A percentile compares a stretch with the other conserved stretches of the same genome.
Conservation (phyloP, 2,113 vertebrate genomes). For the Peromyscus maniculatus region DNA sequence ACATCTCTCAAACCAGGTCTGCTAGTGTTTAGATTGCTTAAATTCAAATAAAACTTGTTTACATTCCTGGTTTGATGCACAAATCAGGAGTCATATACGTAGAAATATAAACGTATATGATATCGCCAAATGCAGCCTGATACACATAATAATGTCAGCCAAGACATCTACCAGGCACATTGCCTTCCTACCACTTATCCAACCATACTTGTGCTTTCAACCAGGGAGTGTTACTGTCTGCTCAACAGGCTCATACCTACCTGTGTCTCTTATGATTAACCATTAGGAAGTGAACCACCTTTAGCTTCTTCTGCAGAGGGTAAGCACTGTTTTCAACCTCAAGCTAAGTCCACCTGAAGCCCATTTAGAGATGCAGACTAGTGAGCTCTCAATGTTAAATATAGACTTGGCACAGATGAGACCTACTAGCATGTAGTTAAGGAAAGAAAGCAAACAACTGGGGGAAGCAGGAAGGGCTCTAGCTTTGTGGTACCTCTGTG, state of each 20-base stretch:
- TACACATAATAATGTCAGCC: not conserved
- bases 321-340: not conserved
- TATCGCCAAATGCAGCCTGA: not conserved
- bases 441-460: not conserved
- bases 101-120: not conserved
- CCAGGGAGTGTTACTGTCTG: not conserved
- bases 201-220: not conserved
- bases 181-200: accelerated
- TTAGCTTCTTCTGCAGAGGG: not conserved
- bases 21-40: not conserved
- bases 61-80: not conserved
- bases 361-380: not conserved
- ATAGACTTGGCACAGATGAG: not conserved
- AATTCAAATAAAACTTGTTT: not conserved
- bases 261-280: not conserved
- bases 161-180: not conserved
- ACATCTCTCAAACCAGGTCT: not conserved
- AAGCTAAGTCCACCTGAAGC: not conserved
- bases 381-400: not conserved
- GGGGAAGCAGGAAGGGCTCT: not conserved
- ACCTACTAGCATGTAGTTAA: not conserved
- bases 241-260: not conserved
- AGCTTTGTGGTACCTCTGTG: not conserved
- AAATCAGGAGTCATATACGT: not conserved
- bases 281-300: no score